These are phyloP conservation scores for Nycticebus coucang DNA, from an alignment of 2,113 vertebrate genomes.

Conservation along the genomic window DNA sequence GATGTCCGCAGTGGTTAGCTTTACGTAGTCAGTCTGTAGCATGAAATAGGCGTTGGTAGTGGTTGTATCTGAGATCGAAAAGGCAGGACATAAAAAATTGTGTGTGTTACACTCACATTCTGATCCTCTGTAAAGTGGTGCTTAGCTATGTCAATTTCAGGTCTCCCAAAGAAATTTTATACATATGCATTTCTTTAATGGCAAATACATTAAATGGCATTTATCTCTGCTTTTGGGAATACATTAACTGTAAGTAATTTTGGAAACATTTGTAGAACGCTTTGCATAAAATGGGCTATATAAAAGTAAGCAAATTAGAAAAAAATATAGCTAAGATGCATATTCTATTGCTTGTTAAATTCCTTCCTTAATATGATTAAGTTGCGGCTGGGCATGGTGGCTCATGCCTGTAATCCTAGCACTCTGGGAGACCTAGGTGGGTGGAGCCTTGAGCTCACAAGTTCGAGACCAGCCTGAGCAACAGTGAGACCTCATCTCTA, in stretches of 20 bases:
- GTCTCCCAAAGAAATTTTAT: background rate
- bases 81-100: background rate
- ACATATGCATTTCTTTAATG: background rate
- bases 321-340: background rate
- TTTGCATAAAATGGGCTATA: background rate
- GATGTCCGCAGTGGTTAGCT: slow-evolving; percentile 87
- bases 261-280: background rate
- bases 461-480: too few species aligned
- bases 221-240: background rate
- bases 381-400: background rate
- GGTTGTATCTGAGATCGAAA: slow-evolving; percentile 80
- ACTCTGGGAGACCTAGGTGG: too few species aligned
- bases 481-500: too few species aligned
- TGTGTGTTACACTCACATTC: background rate
- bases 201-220: background rate
- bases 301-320: background rate
- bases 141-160: background rate
- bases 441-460: too few species aligned
- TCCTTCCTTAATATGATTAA: background rate
- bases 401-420: too few species aligned
- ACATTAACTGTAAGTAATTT: background rate
- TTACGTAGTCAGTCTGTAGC: slow-evolving; percentile 86
- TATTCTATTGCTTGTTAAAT: background rate
- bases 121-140: background rate
- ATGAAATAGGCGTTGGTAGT: slow-evolving; percentile 82